Evolutionary conservation across 1,140 invertebrate genomes (phyloP), one percentile per base, ranked within the genome.

Genomic region (Anthonomus grandis): DNA sequence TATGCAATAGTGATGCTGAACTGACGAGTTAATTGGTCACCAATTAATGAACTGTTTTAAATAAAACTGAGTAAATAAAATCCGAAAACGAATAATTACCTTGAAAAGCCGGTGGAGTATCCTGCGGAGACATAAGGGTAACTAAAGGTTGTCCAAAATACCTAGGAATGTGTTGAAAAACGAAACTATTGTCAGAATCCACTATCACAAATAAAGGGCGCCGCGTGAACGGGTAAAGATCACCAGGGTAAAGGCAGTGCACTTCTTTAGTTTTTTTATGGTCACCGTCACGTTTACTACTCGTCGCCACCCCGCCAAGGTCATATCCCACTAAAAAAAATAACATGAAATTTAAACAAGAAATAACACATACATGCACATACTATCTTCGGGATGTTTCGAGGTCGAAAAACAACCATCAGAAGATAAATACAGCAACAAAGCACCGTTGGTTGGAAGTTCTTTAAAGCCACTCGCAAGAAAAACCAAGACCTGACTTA

Each of bases 101-200:
- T 78, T 89, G 86, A 72, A 94, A 88, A 24, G 83, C 83, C 54
- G 86, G 76, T 50, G 94, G 94, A 60, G 90, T 82, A 71, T 95
- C 89, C 74, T 93, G 86, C 6, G 95, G 92, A 50, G 94, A 97
- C 87, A 97, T 92, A 2, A 98, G 81, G 52, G 95, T 87, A 48
- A 97, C 86, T 52, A 97, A 76, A n/a, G 95, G 94, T 72, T 96
- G 93, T 12, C 92, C 93, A 78, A 97, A 98, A 70, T 93, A 88
- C 58, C 87, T 85, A 19, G 93, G 90, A 70, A 97, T 89, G 72
- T 93, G 86, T 78, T 92, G 87, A 78, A 97, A 97, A 54, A 92
- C 89, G 74, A 89, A 91, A 70, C 91, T 94, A 77, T 96, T 97
- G 75, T 97, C 90, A 65, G 92, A 95, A 75, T 97, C 95, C 55